Evolutionary conservation across 2,888 invertebrate species (phyloP).

Genomic region (Drosophila sordidula): DNA sequence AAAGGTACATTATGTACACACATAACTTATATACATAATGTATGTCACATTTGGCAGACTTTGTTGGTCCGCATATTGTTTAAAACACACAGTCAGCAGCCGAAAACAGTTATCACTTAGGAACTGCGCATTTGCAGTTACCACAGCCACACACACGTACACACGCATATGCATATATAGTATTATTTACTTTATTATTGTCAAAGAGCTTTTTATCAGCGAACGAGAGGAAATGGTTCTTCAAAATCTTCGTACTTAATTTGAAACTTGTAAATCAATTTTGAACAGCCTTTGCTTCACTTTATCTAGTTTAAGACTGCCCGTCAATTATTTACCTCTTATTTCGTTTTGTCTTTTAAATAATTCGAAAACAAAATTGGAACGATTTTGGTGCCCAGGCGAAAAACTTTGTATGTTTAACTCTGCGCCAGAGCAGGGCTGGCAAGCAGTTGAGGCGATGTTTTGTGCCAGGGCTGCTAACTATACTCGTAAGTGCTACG

Average conservation of each 20-base stretch:
- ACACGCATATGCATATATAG: conserved; percentile 22
- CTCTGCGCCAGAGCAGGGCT: conserved; percentile 45
- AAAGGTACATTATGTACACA: conserved; percentile 16
- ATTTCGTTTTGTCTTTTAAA: conserved; percentile 5
- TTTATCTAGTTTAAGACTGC: not conserved
- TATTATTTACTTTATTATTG: conserved; percentile 68
- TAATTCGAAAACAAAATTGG: conserved; percentile 17
- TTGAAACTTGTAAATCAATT: not conserved
- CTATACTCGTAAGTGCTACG: not conserved
- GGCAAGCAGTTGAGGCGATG: conserved; percentile 4
- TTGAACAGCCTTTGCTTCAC: not conserved
- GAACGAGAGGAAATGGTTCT: not conserved
- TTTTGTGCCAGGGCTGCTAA: conserved; percentile 17
- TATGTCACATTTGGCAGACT: conserved; percentile 7
- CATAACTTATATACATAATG: not conserved
- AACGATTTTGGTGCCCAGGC: conserved; percentile 31
- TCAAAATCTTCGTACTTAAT: not conserved
- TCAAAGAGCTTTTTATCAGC: conserved; percentile 65
- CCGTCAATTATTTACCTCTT: conserved; percentile 38
- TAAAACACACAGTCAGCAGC: not conserved
- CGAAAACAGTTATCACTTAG: conserved; percentile 22
- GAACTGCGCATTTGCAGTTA: conserved; percentile 64
- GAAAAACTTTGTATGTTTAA: conserved; percentile 46
- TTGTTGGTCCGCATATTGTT: conserved; percentile 8
- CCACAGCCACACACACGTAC: conserved; percentile 11